Conservation (phyloP, 2,113 vertebrate species). For the Tauraco erythrolophus region DNA sequence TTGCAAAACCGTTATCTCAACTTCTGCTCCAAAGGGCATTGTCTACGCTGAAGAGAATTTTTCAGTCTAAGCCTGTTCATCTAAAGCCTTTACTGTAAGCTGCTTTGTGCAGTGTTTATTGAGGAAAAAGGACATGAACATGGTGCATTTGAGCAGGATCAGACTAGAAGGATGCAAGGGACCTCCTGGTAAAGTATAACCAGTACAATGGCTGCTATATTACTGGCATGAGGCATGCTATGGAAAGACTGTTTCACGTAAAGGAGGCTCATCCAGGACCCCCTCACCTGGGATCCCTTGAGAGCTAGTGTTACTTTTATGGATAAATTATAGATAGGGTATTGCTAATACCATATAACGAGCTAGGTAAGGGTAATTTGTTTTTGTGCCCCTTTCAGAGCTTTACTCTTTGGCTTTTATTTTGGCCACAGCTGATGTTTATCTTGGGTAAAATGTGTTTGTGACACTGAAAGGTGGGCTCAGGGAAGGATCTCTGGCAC, state of each 20-base stretch:
- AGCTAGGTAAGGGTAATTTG: neutral
- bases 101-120: neutral
- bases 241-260: neutral
- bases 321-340: neutral
- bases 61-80: neutral
- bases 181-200: neutral
- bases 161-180: neutral
- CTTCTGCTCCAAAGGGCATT: neutral
- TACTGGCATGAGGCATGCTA: no score
- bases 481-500: neutral
- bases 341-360: neutral
- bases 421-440: neutral
- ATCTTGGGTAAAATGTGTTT: neutral
- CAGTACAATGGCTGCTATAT: rapidly evolving
- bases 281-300: neutral
- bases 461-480: neutral
- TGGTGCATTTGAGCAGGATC: neutral
- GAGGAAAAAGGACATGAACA: neutral
- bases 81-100: neutral
- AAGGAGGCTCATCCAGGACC: neutral
- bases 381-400: neutral
- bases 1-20: neutral
- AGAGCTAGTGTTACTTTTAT: neutral
- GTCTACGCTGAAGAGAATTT: neutral
- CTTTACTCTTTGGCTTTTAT: neutral